Conservation (phyloP, 2,888 invertebrate species). For the Ectobius pallidus region DNA sequence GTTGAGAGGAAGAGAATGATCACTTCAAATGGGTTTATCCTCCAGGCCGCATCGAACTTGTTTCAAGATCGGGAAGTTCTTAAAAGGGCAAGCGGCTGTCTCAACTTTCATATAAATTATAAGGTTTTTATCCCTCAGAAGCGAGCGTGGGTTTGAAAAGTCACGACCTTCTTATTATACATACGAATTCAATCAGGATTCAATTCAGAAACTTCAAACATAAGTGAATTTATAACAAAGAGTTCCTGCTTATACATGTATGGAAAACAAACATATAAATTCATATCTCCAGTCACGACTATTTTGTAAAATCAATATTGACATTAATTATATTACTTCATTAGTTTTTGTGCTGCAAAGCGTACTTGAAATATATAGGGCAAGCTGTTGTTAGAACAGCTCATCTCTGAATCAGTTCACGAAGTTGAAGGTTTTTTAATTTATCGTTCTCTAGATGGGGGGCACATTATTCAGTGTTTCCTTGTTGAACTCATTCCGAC, state of each 20-base stretch:
- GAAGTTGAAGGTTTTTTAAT: not conserved
- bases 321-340: conserved; percentile 2
- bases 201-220: not conserved
- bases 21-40: too few relatives aligned
- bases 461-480: not conserved
- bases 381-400: not conserved
- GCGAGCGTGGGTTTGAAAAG: not conserved
- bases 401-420: not conserved
- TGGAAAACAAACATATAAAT: not conserved
- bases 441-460: not conserved
- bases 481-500: not conserved
- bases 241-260: not conserved
- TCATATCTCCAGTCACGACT: conserved; percentile 4
- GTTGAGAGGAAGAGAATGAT: too few relatives aligned
- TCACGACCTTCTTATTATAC: not conserved
- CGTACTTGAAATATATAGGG: not conserved
- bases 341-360: not conserved
- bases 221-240: conserved; percentile 14
- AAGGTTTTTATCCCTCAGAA: not conserved
- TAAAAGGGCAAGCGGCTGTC: not conserved
- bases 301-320: not conserved
- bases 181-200: conserved; percentile 1
- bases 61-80: not conserved
- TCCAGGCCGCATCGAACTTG: not conserved
- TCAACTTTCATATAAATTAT: not conserved